Base-by-base conservation (phyloP, 2,797 vertebrate genomes). In the Pipistrellus pipistrellus region DNA sequence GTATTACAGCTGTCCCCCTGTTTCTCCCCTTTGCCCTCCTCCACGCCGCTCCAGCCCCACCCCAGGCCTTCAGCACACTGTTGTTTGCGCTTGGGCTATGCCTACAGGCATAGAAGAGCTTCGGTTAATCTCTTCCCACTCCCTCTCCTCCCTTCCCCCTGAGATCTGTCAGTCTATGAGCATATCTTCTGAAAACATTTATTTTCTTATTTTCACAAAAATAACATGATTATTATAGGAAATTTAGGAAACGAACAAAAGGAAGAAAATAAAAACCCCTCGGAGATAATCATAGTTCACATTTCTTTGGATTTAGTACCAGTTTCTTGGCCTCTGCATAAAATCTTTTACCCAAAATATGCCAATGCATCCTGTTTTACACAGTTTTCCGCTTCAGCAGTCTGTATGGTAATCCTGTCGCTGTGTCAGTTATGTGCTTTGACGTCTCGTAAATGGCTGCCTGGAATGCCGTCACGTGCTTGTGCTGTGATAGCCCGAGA, bases 201-300 rank as follows among this genome's bases (percentile, higher is more conserved):
- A 38, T 71, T 94, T 55, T 88, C 55, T 18, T 41, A 48, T 68
- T 68, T 73, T 85, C 41, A 73, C 73, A 86, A 86, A 86, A 38
- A 32, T 80, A 48, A 23, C 32, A 23, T 77, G 41, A 38, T 71
- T 77, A 48, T 64, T 66, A 27, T 66, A 30, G 64, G 55, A 72
- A 73, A 66, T 48, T 25, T 73, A 85, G 66, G 80, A 72, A 57
- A 48, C 53, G 64, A 78, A 46, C 17, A 91, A 68, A 88, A 73
- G 41, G 5, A 48, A n/a, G 81, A 84, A 59, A 91, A 62, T 51
- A 41, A 87, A 94, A 90, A 69, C 44, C 27, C 66, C 41, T 83
- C 35, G 7, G 87, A 57, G 27, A 81, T 92, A 64, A 59, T 88
- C 81, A 23, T 7, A 66, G 14, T 88, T 87, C 88, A 59, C 62